Conservation (phyloP, 2,797 vertebrate genomes). For the Sphenopsis melanotis region DNA sequence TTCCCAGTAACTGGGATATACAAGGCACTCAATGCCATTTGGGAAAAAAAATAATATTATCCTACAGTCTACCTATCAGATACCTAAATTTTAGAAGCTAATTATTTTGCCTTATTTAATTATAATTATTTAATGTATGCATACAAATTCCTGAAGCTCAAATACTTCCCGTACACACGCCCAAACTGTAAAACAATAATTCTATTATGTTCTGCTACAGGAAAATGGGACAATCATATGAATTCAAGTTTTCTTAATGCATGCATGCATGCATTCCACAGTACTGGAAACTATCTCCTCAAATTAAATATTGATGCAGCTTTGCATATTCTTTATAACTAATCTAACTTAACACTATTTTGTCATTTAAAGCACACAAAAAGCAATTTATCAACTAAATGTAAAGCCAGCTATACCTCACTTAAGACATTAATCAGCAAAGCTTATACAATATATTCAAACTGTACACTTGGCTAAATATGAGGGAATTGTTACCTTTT, state of each 20-base stretch:
- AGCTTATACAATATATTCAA: not conserved
- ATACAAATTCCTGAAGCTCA: not conserved
- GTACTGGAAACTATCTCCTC: not conserved
- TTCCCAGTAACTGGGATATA: not conserved
- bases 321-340: not conserved
- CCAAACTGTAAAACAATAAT: not conserved
- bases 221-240: not conserved
- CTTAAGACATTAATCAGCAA: not conserved
- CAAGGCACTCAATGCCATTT: not conserved
- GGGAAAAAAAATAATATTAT: not conserved
- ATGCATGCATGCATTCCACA: not conserved
- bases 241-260: not conserved
- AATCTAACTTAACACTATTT: not conserved
- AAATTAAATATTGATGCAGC: not conserved
- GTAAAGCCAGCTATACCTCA: not conserved
- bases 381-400: not conserved
- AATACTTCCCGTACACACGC: fast-evolving
- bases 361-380: not conserved
- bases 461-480: not conserved
- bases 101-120: not conserved
- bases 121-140: not conserved
- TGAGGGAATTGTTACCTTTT: conserved; percentile 83
- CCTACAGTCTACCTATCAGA: not conserved
- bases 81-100: not conserved
- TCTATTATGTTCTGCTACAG: not conserved